A percentile compares a stretch with the other conserved stretches of the same genome.
These are phyloP conservation scores for Illadopsis cleaveri DNA, from an alignment of 2,113 vertebrate species.

Conservation along the genomic window DNA sequence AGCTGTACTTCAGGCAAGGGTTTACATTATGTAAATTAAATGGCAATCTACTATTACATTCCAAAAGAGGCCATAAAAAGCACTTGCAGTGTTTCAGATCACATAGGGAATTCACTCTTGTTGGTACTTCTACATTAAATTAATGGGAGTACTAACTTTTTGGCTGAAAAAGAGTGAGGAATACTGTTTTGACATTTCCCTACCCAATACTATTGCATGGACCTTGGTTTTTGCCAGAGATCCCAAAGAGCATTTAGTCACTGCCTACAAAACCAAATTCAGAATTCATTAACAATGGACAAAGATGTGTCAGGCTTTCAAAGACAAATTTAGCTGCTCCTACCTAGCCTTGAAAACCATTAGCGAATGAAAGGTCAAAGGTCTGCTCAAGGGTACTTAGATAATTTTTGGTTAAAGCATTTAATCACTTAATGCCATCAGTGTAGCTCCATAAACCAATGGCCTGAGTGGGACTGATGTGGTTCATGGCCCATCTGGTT, in stretches of 20 bases:
- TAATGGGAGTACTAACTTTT: background rate
- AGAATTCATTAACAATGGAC: background rate
- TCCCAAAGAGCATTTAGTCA: background rate
- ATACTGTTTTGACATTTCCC: background rate
- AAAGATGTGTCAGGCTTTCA: background rate
- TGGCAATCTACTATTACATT: background rate
- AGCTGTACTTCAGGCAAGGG: background rate
- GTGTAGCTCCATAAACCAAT: background rate
- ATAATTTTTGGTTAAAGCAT: background rate
- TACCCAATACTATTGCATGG: background rate
- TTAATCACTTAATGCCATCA: background rate
- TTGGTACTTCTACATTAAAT: background rate
- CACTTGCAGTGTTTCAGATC: background rate
- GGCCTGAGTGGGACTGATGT: background rate
- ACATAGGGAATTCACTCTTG: background rate
- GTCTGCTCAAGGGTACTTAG: background rate
- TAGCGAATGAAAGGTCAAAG: background rate
- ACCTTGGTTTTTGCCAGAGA: background rate
- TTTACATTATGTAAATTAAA: background rate
- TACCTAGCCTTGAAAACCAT: background rate
- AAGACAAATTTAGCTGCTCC: background rate
- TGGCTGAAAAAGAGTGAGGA: background rate
- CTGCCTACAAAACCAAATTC: background rate
- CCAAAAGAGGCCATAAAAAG: background rate
- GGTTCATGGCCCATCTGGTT: background rate